Evolutionary conservation across 2,888 invertebrate species (phyloP).

Genomic region (Pseudococcus longispinus): DNA sequence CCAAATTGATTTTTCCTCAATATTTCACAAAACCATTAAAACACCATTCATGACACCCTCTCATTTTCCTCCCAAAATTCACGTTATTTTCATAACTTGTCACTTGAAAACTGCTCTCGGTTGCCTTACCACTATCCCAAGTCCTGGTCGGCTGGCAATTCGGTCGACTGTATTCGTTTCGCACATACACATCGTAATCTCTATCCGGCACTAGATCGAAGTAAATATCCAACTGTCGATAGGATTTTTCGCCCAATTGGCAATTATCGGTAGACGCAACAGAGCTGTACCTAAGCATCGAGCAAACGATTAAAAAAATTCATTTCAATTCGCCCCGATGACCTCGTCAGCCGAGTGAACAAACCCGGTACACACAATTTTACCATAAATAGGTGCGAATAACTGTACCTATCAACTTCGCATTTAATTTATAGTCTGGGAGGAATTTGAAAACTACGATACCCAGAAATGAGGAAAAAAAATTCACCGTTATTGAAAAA

Average conservation of each 20-base stretch:
- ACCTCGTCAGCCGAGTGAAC: not conserved
- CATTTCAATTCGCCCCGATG: not conserved
- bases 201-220: slow-evolving; percentile 76
- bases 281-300: slow-evolving; percentile 64
- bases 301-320: slow-evolving; percentile 10
- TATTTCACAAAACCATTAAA: too few species aligned
- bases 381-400: not conserved
- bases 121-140: slow-evolving; percentile 63
- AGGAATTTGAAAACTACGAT: not conserved
- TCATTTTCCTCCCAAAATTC: not conserved
- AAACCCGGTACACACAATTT: slow-evolving; percentile 2
- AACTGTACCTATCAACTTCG: not conserved
- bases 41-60: too few species aligned
- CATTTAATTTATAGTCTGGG: not conserved
- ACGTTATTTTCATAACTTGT: not conserved
- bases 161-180: slow-evolving; percentile 68
- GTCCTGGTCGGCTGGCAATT: slow-evolving; percentile 60
- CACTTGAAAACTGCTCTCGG: not conserved
- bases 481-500: slow-evolving; percentile 14
- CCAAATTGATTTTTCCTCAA: too few species aligned
- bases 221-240: slow-evolving; percentile 75
- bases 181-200: slow-evolving; percentile 81
- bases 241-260: slow-evolving; percentile 75
- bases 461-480: not conserved
- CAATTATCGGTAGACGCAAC: slow-evolving; percentile 76